Conservation (phyloP, 2,888 invertebrate genomes). For the Tanaodytes sp. region DNA sequence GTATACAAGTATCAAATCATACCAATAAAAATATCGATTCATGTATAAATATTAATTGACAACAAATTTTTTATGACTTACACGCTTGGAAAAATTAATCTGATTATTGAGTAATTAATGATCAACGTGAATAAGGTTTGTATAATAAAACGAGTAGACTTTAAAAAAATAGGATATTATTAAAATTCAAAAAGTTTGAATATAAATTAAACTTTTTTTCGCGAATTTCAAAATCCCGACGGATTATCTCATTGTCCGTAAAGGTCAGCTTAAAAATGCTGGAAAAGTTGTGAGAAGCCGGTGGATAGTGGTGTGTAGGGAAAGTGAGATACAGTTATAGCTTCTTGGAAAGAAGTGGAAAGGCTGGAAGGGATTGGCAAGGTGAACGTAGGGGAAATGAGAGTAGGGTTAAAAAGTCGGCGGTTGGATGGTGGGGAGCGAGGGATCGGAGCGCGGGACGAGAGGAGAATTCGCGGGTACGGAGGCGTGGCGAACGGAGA, state of each 20-base stretch:
- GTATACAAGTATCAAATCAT: too few species aligned
- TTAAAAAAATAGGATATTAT: too few species aligned
- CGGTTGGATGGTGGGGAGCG: slow-evolving; percentile 27
- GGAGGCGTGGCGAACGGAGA: slow-evolving; percentile 69
- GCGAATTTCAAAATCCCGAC: slow-evolving; percentile 69
- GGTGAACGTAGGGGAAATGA: slow-evolving; percentile 39
- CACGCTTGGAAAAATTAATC: too few species aligned
- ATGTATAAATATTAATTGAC: too few species aligned
- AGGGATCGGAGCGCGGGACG: slow-evolving; percentile 60
- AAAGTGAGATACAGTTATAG: slow-evolving; percentile 55
- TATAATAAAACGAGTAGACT: too few species aligned
- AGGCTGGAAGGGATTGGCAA: slow-evolving; percentile 18
- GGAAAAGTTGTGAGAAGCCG: slow-evolving; percentile 68
- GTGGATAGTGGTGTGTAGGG: slow-evolving; percentile 57
- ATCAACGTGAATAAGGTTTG: too few species aligned
- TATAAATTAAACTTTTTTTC: too few species aligned
- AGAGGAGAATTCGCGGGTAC: too few species aligned
- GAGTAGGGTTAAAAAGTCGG: slow-evolving; percentile 61
- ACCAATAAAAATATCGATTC: too few species aligned
- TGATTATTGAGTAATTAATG: too few species aligned
- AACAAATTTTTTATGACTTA: too few species aligned
- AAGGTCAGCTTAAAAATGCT: slow-evolving; percentile 70
- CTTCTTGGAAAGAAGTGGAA: slow-evolving; percentile 17
- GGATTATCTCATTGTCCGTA: slow-evolving; percentile 71
- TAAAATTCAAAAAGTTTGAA: too few species aligned